Evolutionary conservation across 64 coral and sea anemone genomes (phyloP), one percentile per base, ranked within the genome.

Genomic region (Astreopora myriophthalma): DNA sequence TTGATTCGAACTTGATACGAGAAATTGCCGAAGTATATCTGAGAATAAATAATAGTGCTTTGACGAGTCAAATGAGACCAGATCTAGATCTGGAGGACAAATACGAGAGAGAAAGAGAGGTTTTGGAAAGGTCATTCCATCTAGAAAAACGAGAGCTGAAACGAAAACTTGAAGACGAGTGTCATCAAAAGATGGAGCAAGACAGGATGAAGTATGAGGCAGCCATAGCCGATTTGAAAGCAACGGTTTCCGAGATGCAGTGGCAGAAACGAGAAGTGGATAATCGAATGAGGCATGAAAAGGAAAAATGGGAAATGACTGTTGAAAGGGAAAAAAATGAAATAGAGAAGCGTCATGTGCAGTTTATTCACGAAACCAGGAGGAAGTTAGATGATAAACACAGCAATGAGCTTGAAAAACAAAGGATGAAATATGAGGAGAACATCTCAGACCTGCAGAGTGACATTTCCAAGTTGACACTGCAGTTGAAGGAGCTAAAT

Each of bases 11-110:
- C 71, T 77, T 90, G 33, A 91, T 97, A 65, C 91, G 90, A 31
- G 95, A 97, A 90, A 97, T 97, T 39, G 95, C 95, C 19, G 95
- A 97, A 30, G 91, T 97, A 2, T 97, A 97, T 70, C 62, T 99
- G 12, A 39, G 97, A 84, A 90, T 99, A 77, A 92, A 96, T 70
- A 91, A 90, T 69, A 83, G 94, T 19, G 46, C 74, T 17, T 55
- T 94, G 52, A 93, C 93, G 10, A 94, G 97, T 60, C 38, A 89
- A 46, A 86, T 99, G 8, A 86, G 94, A 7, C 97, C 94, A 40
- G 97, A 99, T 30, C 78, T 99, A 16, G 97, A 99, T 46, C 61
- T 99, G 4, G 97, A 99, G 75, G 97, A 99, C 75, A 99, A 95
- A 93, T 93, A 88, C 64, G 97, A 99, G 34, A 75, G 91, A 66